Evolutionary conservation across 23 tunicate genomes (phyloP).

Genomic region (Clavelina lepadiformis): DNA sequence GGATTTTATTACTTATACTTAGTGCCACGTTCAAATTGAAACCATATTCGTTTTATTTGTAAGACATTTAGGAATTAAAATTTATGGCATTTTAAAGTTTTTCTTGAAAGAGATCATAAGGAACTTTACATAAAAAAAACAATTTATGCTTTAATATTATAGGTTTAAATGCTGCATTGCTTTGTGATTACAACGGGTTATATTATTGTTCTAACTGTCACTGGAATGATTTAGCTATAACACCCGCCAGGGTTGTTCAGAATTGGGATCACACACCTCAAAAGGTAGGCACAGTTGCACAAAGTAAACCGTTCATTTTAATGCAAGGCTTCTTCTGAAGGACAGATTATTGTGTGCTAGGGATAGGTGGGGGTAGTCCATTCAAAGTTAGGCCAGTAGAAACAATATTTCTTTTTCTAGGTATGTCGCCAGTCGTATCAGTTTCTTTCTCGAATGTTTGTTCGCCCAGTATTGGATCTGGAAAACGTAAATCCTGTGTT

Average conservation of each 20-base stretch:
- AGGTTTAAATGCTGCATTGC: conserved; percentile 48
- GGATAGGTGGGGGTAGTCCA: too few species aligned
- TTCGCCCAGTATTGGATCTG: conserved; percentile 42
- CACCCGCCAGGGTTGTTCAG: conserved; percentile 73
- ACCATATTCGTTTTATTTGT: too few species aligned
- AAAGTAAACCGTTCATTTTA: neutral
- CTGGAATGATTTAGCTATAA: conserved; percentile 61
- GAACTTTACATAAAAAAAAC: neutral
- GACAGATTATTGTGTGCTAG: neutral
- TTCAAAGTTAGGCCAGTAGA: too few species aligned
- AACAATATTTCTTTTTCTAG: conserved; percentile 4
- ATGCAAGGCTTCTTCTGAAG: neutral
- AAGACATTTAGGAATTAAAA: too few species aligned
- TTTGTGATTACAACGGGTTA: conserved; percentile 84
- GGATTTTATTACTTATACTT: too few species aligned
- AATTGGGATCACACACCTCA: conserved; percentile 79
- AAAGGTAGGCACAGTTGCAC: conserved; percentile 19
- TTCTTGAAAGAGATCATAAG: too few species aligned
- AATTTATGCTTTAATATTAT: neutral
- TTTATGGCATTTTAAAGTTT: too few species aligned
- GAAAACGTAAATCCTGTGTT: conserved; percentile 61
- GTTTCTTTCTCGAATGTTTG: conserved; percentile 23
- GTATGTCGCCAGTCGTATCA: conserved; percentile 57
- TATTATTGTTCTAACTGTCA: conserved; percentile 88
- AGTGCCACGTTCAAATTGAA: too few species aligned